Evolutionary conservation across 2,888 invertebrate genomes (phyloP).

Genomic region (Calliphora vomitoria): DNA sequence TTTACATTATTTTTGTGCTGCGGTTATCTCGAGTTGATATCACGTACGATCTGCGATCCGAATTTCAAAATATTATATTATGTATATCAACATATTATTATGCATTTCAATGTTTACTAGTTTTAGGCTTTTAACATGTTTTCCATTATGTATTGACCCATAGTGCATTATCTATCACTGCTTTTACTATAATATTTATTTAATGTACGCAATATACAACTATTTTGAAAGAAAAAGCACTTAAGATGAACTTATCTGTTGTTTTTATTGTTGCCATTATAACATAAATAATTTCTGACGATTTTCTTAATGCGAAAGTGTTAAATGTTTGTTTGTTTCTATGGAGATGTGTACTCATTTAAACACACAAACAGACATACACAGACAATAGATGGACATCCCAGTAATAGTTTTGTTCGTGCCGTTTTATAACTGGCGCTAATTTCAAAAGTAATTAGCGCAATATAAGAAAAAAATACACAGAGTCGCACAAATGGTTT

Average conservation of each 20-base stretch:
- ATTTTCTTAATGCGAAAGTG: slow-evolving; percentile 38
- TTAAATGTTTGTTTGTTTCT: slow-evolving; percentile 9
- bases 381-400: slow-evolving; percentile 1
- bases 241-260: slow-evolving; percentile 26
- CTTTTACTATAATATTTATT: neutral
- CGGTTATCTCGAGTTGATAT: too few relatives aligned
- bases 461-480: slow-evolving; percentile 41
- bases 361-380: neutral
- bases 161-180: slow-evolving; percentile 30
- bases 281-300: slow-evolving; percentile 43
- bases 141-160: slow-evolving; percentile 12
- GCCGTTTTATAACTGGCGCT: slow-evolving; percentile 68
- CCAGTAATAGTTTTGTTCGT: slow-evolving; percentile 35
- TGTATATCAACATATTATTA: too few relatives aligned
- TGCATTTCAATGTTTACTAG: too few relatives aligned
- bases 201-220: slow-evolving; percentile 18
- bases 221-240: slow-evolving; percentile 24
- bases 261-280: neutral
- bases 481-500: neutral
- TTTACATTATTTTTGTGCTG: too few relatives aligned
- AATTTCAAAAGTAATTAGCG: slow-evolving; percentile 72
- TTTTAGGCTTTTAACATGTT: neutral
- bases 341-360: neutral
- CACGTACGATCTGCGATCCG: too few relatives aligned
- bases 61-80: too few relatives aligned